Evolutionary conservation across 2,797 vertebrate genomes (phyloP).

Genomic region (Liasis olivaceus): DNA sequence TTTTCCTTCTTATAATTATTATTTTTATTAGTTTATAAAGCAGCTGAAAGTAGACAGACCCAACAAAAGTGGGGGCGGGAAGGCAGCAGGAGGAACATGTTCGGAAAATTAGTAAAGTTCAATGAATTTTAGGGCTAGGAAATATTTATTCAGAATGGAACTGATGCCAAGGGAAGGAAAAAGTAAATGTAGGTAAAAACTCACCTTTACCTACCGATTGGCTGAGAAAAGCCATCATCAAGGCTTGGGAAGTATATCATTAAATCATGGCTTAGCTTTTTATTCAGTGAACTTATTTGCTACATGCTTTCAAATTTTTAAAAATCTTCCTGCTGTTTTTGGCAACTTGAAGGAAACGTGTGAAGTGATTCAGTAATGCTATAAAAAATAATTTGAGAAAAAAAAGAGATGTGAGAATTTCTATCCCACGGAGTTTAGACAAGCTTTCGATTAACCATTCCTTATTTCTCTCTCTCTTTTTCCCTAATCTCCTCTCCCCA

Average conservation of each 20-base stretch:
- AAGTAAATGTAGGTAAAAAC: neutral
- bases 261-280: neutral
- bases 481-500: neutral
- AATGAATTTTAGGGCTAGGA: too few species aligned
- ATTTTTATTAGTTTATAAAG: neutral
- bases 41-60: neutral
- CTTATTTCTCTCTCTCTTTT: neutral
- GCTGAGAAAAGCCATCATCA: neutral
- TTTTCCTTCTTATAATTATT: neutral
- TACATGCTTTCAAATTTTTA: neutral
- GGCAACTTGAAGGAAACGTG: neutral
- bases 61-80: neutral
- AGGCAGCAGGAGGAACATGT: neutral
- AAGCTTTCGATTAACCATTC: neutral
- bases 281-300: neutral
- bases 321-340: neutral
- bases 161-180: neutral
- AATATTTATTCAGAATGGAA: neutral
- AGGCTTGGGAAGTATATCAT: neutral
- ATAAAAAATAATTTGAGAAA: neutral
- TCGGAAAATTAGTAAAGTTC: neutral
- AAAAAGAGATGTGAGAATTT: neutral
- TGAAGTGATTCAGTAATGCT: neutral
- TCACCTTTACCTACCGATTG: neutral
- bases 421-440: neutral